Evolutionary conservation across 2,797 vertebrate genomes (phyloP), one percentile per base, ranked within the genome.

Genomic region (Crenuchus spilurus): DNA sequence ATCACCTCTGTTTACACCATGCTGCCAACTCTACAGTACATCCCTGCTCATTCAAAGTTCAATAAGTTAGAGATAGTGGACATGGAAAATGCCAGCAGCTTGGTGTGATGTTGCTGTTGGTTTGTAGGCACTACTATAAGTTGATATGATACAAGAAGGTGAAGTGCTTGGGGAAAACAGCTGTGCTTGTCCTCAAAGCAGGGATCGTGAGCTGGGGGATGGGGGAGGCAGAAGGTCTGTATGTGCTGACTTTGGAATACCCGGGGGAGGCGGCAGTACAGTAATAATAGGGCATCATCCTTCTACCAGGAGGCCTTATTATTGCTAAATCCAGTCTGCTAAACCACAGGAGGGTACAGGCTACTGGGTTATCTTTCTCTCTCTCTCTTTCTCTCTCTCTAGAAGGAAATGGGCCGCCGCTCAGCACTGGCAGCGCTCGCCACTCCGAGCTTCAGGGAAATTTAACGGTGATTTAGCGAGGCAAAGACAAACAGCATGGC

Each of bases 281-380:
- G 82, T 91, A 90, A 91, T 85, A 88, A 87, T 77, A 82, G 83
- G 54, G 82, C 84, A 82, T 90, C 72, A 37, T 86, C 55, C 69
- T 51, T 20, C 87, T 84, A 88, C 89, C 90, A 83, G 81, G 80
- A 77, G 79, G 71, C 79, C 76, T 77, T 86, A 83, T 72, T 87
- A 85, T 75, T 80, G 84, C 86, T 86, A 88, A 91, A 88, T 88
- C 78, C 76, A 77, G 85, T 87, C 85, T 18, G 54, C 86, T 83
- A 88, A 90, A 87, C 87, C 88, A 78, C 88, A 84, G 84, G 88
- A 87, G 86, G 75, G 82, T n/a, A 41, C 80, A 85, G 81, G 61
- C 74, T 35, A 60, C 70, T 77, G 77, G 71, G 76, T 65, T 78
- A 55, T 67, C 22, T 60, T 52, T 35, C 42, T 58, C 42, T 76